A percentile compares a stretch with the other conserved stretches of the same genome.
Evolutionary conservation across 2,797 vertebrate species (phyloP).

Genomic region (Zenarchopterus dispar): DNA sequence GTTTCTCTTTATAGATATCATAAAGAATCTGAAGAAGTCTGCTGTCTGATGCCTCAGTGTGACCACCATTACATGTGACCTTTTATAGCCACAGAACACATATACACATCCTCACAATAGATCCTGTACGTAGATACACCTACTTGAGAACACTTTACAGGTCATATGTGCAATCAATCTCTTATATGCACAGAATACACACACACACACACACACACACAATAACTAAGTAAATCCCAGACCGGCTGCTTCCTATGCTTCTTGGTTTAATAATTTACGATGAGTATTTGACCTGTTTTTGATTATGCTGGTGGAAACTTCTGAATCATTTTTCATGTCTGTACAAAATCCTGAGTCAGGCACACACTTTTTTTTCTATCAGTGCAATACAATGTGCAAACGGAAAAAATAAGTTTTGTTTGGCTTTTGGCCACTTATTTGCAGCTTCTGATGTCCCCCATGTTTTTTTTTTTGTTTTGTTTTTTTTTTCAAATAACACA

Average conservation of each 20-base stretch:
- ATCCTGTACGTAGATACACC: conserved; percentile 1
- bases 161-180: too few species aligned
- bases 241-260: conserved; percentile 41
- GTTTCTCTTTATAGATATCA: too few species aligned
- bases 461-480: not conserved
- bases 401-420: not conserved
- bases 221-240: conserved; percentile 46
- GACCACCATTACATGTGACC: conserved; percentile 50
- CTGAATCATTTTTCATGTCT: conserved; percentile 49
- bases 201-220: conserved; percentile 15
- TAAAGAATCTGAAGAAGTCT: too few species aligned
- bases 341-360: conserved; percentile 45
- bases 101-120: conserved; percentile 25
- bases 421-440: conserved; percentile 10
- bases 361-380: conserved; percentile 18
- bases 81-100: conserved; percentile 13
- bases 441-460: conserved; percentile 12
- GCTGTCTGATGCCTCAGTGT: conserved; percentile 58
- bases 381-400: conserved; percentile 12
- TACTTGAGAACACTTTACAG: conserved; percentile 2
- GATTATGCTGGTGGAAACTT: conserved; percentile 58
- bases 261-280: conserved; percentile 50
- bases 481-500: conserved; percentile 10
- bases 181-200: not conserved
- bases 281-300: conserved; percentile 51